Percentiles rank a stretch among this genome's conserved stretches.
These are phyloP conservation scores for Lytechinus variegatus DNA, from an alignment of 35 echinoderm and acorn worm species.

Conservation along the genomic window DNA sequence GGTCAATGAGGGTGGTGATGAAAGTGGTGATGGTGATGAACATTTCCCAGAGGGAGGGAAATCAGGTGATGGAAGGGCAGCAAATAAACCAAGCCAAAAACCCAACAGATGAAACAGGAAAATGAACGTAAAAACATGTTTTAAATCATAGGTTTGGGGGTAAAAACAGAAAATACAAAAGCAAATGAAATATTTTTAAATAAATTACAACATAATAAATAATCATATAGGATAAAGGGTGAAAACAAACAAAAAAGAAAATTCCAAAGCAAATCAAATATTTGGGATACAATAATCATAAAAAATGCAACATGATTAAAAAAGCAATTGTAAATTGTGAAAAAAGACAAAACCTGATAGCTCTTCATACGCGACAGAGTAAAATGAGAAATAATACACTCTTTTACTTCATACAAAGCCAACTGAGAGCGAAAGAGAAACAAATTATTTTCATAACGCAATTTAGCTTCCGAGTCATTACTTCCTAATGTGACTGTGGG, in stretches of 20 bases:
- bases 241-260: background rate
- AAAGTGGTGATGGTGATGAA: background rate
- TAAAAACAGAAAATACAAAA: background rate
- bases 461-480: background rate
- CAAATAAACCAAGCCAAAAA: background rate
- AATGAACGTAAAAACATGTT: background rate
- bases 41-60: background rate
- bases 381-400: background rate
- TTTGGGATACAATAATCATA: no score
- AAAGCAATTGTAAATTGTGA: background rate
- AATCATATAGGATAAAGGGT: background rate
- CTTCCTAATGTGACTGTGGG: background rate
- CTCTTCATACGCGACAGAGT: background rate
- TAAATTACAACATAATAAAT: background rate
- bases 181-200: background rate
- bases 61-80: constrained; percentile 8
- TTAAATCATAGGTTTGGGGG: background rate
- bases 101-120: background rate
- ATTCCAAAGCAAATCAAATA: background rate
- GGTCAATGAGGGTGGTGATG: constrained; percentile 1
- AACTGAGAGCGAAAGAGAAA: background rate
- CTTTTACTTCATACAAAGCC: background rate
- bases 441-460: background rate
- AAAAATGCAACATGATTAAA: no score
- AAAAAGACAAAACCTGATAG: background rate